A percentile compares a stretch with the other conserved stretches of the same genome.
Evolutionary conservation across 2,113 vertebrate genomes (phyloP).

Genomic region (Terrapene triunguis): DNA sequence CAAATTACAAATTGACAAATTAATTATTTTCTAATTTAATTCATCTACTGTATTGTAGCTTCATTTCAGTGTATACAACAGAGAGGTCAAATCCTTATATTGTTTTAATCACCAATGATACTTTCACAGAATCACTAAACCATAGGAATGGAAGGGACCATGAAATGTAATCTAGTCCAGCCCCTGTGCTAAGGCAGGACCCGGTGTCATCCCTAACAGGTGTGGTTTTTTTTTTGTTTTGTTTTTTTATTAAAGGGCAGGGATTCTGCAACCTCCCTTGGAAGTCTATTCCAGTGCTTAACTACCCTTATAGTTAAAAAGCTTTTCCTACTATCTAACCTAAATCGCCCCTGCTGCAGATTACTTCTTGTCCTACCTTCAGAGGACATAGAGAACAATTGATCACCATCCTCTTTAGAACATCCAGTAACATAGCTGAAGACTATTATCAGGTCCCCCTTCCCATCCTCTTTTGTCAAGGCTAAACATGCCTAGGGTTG

Average conservation of each 20-base stretch:
- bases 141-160: neutral
- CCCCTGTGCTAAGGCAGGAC: neutral
- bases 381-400: neutral
- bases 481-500: neutral
- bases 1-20: neutral
- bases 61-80: neutral
- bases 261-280: neutral
- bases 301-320: neutral
- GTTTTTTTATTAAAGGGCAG: too few species aligned
- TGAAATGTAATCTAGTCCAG: neutral
- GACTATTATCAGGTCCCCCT: neutral
- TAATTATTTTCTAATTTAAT: neutral
- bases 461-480: neutral
- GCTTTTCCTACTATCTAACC: neutral
- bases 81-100: neutral
- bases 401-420: neutral
- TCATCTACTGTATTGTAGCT: neutral
- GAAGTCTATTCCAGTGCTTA: neutral
- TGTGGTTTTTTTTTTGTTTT: neutral
- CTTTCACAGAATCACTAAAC: neutral
- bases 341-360: neutral
- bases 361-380: neutral
- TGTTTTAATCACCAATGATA: neutral
- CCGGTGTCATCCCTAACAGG: neutral
- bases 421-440: neutral